Evolutionary conservation across 1,140 invertebrate species (phyloP).

Genomic region (Octopus sinensis): DNA sequence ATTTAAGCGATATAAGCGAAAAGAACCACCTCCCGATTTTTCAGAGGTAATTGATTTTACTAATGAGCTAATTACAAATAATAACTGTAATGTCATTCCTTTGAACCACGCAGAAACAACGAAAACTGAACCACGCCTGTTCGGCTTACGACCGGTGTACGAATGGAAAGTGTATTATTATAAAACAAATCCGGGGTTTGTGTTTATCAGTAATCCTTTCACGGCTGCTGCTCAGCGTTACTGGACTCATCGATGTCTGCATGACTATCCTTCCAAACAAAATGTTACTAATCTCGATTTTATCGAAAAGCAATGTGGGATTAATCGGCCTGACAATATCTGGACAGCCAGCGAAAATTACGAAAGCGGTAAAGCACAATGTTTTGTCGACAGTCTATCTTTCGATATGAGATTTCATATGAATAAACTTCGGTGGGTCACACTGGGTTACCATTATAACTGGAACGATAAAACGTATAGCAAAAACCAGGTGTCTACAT

Average conservation of each 20-base stretch:
- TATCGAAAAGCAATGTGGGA: not conserved
- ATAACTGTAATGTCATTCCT: not conserved
- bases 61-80: not conserved
- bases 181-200: slow-evolving; percentile 63
- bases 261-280: slow-evolving; percentile 73
- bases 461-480: slow-evolving; percentile 83
- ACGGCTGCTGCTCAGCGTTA: slow-evolving; percentile 71
- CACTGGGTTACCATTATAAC: slow-evolving; percentile 91
- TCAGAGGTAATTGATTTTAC: slow-evolving; percentile 48
- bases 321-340: not conserved
- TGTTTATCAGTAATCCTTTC: slow-evolving; percentile 83
- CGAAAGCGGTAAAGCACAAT: not conserved
- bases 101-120: slow-evolving; percentile 14
- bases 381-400: not conserved
- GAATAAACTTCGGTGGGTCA: slow-evolving; percentile 80
- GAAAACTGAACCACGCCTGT: slow-evolving; percentile 21
- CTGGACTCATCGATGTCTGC: slow-evolving; percentile 77
- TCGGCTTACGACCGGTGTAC: slow-evolving; percentile 40
- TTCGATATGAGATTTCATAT: not conserved
- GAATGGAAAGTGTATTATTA: slow-evolving; percentile 52
- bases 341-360: not conserved
- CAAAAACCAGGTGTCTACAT: slow-evolving; percentile 52
- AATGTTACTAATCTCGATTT: slow-evolving; percentile 74
- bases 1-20: slow-evolving; percentile 55
- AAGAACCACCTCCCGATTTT: slow-evolving; percentile 39